Conservation (phyloP, 2,888 invertebrate genomes). For the Podotricha telesiphe region DNA sequence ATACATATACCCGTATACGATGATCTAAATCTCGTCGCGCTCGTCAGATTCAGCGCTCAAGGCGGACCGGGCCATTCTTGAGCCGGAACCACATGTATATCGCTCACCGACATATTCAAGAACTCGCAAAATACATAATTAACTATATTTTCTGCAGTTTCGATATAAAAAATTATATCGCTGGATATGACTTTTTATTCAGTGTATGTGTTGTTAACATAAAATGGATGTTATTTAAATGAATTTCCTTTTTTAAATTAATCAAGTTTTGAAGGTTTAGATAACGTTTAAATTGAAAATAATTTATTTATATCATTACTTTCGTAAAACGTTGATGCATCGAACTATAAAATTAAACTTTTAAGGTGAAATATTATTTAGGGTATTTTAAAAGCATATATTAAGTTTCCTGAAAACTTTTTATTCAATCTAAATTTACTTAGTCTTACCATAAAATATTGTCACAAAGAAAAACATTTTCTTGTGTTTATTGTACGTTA, state of each 20-base stretch:
- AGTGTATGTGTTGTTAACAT: constrained; percentile 3
- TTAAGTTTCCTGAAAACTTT: too few relatives aligned
- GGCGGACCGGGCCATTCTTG: constrained; percentile 78
- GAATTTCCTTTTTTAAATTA: constrained; percentile 38
- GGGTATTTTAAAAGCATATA: too few relatives aligned
- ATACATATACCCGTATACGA: constrained; percentile 44
- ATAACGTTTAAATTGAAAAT: constrained; percentile 23
- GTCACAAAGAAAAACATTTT: too few relatives aligned
- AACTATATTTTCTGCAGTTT: constrained; percentile 31
- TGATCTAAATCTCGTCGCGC: constrained; percentile 69
- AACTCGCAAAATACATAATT: constrained; percentile 38
- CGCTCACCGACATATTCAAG: constrained; percentile 48
- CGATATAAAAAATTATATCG: constrained; percentile 27
- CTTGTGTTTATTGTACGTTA: too few relatives aligned
- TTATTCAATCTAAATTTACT: too few relatives aligned
- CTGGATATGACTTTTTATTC: constrained; percentile 21
- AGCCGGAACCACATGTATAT: constrained; percentile 76
- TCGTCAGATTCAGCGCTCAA: constrained; percentile 70
- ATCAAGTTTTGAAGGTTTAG: constrained; percentile 17
- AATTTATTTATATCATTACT: constrained; percentile 1
- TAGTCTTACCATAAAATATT: too few relatives aligned
- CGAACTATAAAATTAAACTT: neutral
- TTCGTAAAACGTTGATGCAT: neutral
- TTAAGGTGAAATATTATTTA: constrained; percentile 1
- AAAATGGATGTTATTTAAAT: constrained; percentile 33